Base-by-base conservation (phyloP, 1,140 invertebrate genomes). In the Antheraea mylitta region DNA sequence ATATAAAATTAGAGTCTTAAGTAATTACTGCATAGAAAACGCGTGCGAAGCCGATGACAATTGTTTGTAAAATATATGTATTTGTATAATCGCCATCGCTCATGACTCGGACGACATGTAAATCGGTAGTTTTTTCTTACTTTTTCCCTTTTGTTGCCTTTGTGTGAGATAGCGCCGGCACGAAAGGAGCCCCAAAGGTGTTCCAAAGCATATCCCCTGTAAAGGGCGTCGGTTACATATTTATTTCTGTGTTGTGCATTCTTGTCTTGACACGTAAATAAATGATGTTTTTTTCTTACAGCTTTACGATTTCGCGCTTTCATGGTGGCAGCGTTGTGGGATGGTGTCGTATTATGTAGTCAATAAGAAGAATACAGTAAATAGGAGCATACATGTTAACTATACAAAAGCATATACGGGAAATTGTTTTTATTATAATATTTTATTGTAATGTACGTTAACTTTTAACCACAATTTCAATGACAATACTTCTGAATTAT, bases 141-240 rank as follows among this genome's bases (percentile, higher is more conserved):
- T 89, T 87, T 79, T 90, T 83, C 83, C 76, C 81, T 80, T 77
- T 66, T 91, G 85, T 87, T 83, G 72, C 88, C 85, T 91, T 91
- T 91, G 89, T 91, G 79, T 70, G 77, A 77, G 80, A 83, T 89
- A 91, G 89, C 89, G 89, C 89, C 89, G 88, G 87, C 86, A 83
- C 84, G 81, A 87, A 89, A 83, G 79, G 82, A 72, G 72, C 78
- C 80, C 81, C 78, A 88, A 89, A 88, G 87, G 81, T 89, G 85
- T 87, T 88, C 85, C 79, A 82, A 85, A 83, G 83, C 83, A 83
- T 82, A 87, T 75, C 85, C 79, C 75, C 73, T 73, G 80, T 81
- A 84, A 86, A 86, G 80, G 83, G 77, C 80, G 78, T 83, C 84
- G 78, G 84, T 87, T 87, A 91, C 85, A 89, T 89, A 90, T 90